Base-by-base conservation (phyloP, 2,888 invertebrate genomes). In the Xylota segnis region DNA sequence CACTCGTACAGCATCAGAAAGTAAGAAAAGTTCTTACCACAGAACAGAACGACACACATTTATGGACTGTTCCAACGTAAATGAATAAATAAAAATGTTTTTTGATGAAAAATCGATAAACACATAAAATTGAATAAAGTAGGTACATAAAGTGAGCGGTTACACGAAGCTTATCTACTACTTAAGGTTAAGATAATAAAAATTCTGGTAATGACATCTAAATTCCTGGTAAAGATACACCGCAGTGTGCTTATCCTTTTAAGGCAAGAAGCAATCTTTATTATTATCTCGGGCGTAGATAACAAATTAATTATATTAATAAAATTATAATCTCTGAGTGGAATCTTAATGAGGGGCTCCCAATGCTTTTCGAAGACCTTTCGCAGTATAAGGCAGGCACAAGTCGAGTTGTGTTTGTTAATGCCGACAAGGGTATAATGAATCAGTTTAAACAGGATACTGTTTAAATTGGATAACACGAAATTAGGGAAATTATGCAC, bases 221-320 rank as follows among this genome's bases (percentile, higher is more conserved):
- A 63, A 63, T 66, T 50, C 6, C 16, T 32, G 34, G 65, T 52
- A 66, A 58, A 58, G 18, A 66, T 32, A 66, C 50, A 52, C 65
- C 40, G 27, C 59, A 14, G 45, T 45, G 27, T 50, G 32, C 7
- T 32, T 58, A 58, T 76, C 56, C 66, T 52, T 68, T 76, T 29
- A 40, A 32, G 18, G 27, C 5, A 27, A 37, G 18, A 23, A 34
- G 29, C 59, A 66, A 66, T 50, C 45, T 45, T 74, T 61, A 70
- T 76, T 66, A 70, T 72, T 50, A 65, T 79, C 65, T 58, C 47
- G 12, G 32, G 71, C 40, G 58, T 58, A 79, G 65, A 71, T 72
- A 79, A 72, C 52, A 63, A 78, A 77, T 77, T 77, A 74, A 74
- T 77, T 77, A 71, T 63, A 72, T 83, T 68, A 68, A 77, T 77